Conservation (phyloP, 2,797 vertebrate species). For the Pogonophryne albipinna region DNA sequence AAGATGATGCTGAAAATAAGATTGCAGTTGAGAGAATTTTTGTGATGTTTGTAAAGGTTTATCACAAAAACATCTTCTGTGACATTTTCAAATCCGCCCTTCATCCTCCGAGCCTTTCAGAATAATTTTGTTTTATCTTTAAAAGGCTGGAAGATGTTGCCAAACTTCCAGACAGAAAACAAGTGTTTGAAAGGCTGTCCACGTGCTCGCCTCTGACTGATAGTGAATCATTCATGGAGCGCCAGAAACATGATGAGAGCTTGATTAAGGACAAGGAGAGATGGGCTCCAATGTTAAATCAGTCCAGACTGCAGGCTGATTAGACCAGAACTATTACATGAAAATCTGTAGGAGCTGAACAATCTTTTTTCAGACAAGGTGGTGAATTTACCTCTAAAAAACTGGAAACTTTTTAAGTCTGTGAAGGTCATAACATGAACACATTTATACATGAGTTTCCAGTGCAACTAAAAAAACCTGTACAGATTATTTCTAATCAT, state of each 20-base stretch:
- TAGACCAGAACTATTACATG: slow-evolving; percentile 57
- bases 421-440: slow-evolving; percentile 22
- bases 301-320: slow-evolving; percentile 66
- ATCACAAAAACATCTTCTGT: slow-evolving; percentile 33
- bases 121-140: slow-evolving; percentile 56
- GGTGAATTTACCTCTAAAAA: slow-evolving; percentile 1
- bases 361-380: slow-evolving; percentile 8
- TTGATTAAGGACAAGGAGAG: slow-evolving; percentile 72
- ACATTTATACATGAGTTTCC: not conserved
- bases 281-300: slow-evolving; percentile 65
- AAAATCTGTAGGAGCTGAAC: slow-evolving; percentile 11
- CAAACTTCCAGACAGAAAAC: slow-evolving; percentile 62
- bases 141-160: slow-evolving; percentile 46
- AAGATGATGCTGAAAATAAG: not conserved
- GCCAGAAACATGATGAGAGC: slow-evolving; percentile 75
- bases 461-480: slow-evolving; percentile 1
- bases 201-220: slow-evolving; percentile 65
- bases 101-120: slow-evolving; percentile 7
- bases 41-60: slow-evolving; percentile 18
- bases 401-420: slow-evolving; percentile 13
- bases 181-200: slow-evolving; percentile 69
- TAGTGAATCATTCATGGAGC: slow-evolving; percentile 76
- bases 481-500: slow-evolving; percentile 26
- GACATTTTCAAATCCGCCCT: slow-evolving; percentile 35
- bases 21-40: not conserved